A percentile compares a stretch with the other conserved stretches of the same genome.
Evolutionary conservation across 2,797 vertebrate genomes (phyloP).

Genomic region (Phoxinus dragarum): DNA sequence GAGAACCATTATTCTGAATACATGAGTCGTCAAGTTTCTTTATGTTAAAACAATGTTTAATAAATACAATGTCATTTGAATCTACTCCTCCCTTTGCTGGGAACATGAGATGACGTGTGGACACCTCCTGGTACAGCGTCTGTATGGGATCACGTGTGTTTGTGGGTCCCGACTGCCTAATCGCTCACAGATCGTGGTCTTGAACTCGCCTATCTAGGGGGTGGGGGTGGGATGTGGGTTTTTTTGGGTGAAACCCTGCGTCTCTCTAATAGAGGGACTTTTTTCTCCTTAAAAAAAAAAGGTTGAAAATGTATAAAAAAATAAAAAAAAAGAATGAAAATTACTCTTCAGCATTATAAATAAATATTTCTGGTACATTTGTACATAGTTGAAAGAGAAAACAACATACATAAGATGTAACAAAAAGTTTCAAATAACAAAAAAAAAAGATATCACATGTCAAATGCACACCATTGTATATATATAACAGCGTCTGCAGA

Average conservation of each 20-base stretch:
- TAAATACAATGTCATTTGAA: slow-evolving; percentile 75
- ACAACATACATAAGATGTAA: slow-evolving; percentile 66
- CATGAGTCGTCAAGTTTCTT: slow-evolving; percentile 79
- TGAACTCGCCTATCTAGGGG: slow-evolving; percentile 45
- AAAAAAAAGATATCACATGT: slow-evolving; percentile 47
- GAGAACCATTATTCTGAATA: slow-evolving; percentile 44
- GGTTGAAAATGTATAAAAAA: slow-evolving; percentile 60
- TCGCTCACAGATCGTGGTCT: slow-evolving; percentile 53
- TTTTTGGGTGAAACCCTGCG: slow-evolving; percentile 62
- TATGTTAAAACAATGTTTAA: slow-evolving; percentile 81
- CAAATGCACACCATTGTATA: slow-evolving; percentile 57
- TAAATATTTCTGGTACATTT: slow-evolving; percentile 79
- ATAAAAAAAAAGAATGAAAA: slow-evolving; percentile 60
- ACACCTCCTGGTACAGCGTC: slow-evolving; percentile 23
- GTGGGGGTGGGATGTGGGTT: slow-evolving; percentile 49
- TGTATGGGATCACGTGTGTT: slow-evolving; percentile 15
- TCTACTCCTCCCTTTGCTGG: slow-evolving; percentile 71
- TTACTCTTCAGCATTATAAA: slow-evolving; percentile 79
- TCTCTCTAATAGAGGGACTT: neutral
- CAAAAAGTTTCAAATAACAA: slow-evolving; percentile 58
- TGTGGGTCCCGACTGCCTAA: slow-evolving; percentile 15
- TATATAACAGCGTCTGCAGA: slow-evolving; percentile 56
- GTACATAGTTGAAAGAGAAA: slow-evolving; percentile 67
- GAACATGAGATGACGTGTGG: slow-evolving; percentile 68
- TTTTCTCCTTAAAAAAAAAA: slow-evolving; percentile 69